phyloP scores from a whole-genome alignment of 2,888 invertebrate species.

The Leptinotarsa rubiginosa region DNA sequence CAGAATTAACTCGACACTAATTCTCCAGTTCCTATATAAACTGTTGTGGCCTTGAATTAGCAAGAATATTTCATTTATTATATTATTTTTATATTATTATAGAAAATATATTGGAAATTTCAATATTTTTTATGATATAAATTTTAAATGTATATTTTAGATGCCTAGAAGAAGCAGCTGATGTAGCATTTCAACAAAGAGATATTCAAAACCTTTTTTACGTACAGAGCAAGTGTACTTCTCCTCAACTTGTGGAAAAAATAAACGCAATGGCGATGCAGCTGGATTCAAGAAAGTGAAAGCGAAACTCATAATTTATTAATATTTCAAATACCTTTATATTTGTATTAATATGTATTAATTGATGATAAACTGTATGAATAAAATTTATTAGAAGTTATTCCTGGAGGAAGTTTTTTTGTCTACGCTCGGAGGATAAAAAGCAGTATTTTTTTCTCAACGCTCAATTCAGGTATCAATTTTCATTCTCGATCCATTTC shows the following conservation, averaged over 20 bases:
- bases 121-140: too few relatives aligned
- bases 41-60: too few relatives aligned
- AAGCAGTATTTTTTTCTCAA: too few relatives aligned
- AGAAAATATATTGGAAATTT: too few relatives aligned
- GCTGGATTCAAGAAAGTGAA: slow-evolving; percentile 65
- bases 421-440: too few relatives aligned
- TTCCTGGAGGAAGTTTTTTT: not conserved
- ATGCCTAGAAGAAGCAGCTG: slow-evolving; percentile 82
- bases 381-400: not conserved
- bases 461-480: too few relatives aligned
- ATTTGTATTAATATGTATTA: not conserved
- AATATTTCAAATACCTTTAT: not conserved
- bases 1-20: too few relatives aligned
- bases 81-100: too few relatives aligned
- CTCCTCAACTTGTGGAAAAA: slow-evolving; percentile 65
- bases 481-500: too few relatives aligned
- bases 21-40: too few relatives aligned
- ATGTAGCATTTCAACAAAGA: slow-evolving; percentile 81
- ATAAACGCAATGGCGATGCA: slow-evolving; percentile 67
- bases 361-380: not conserved
- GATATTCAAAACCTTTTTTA: slow-evolving; percentile 77
- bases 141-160: slow-evolving; percentile 65
- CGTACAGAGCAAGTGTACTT: slow-evolving; percentile 75
- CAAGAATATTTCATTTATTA: too few relatives aligned
- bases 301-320: not conserved